Base-by-base conservation (phyloP, 2,113 vertebrate species). In the Pantherophis guttatus region DNA sequence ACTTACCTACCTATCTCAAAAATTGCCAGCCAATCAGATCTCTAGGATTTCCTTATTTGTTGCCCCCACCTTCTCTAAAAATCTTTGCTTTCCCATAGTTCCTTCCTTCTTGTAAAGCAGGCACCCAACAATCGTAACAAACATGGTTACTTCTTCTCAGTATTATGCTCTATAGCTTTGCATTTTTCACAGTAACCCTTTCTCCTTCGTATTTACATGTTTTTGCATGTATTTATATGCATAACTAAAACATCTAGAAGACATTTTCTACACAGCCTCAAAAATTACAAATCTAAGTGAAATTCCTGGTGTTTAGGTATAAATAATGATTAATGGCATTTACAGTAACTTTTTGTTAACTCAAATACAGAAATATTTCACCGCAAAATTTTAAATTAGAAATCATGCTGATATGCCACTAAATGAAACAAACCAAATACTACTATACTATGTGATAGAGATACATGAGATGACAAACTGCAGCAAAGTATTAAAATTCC, bases 191-290 rank as follows among this genome's bases (percentile, higher is more conserved):
- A 39, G 15, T 8, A 19, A 17, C 19, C 15, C 6, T 39, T 39
- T 81, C 7, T 39, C n/a, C 15, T 39, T 21, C 1, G 17, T 81
- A 81, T 39, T 81, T 81, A 39, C 33, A 81, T 81, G 70, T 39
- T 81, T n/a, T 81, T 81, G 33, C 33, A 39, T 81, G 70, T 39
- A 81, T 81, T 39, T 81, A 81, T 19, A 81, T 81, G 33, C 17
- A 39, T 39, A 81, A 21, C 15, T 19, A 39, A 75, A 81, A 6
- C 52, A 29, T 81, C 17, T 75, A 94, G 89, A 65, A 90, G 29
- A 19, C n/a, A 81, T 88, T 85, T 92, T 90, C 24, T 86, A 62
- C n/a, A 91, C 48, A 92, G 8, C 50, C 95, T 70, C 94, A 19
- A 85, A 65, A 88, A 11, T 88, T 95, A 93, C 94, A 0, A 53